Base-by-base conservation (phyloP, 2,888 invertebrate genomes). In the Galerucella pusilla region DNA sequence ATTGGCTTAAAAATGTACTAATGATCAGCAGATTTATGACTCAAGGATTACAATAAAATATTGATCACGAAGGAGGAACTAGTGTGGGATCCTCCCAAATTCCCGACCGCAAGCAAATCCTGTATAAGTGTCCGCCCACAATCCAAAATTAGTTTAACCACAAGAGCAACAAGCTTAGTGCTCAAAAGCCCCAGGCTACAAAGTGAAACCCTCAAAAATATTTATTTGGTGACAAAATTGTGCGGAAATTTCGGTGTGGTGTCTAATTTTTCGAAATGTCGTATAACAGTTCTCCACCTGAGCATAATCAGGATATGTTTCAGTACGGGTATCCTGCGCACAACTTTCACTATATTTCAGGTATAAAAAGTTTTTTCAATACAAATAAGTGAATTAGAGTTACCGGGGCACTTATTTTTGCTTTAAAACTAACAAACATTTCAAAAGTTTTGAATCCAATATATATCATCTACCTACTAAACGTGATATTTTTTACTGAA, bases 241-340 rank as follows among this genome's bases (percentile, higher is more conserved):
- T 69, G 69, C 57, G 45, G 69, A 74, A 63, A 20, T 69, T 64
- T 42, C 63, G 42, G 57, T 54, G 28, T 65, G 16, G 46, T 42
- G 42, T 65, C 2, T 42, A 63, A 7, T 42, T 54, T 75, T 73
- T 66, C 20, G 42, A 73, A 73, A 86, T 86, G 86, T 84, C 86
- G 61, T 86, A 85, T 73, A 83, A 83, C 59, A 84, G 81, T 79
- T 85, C 85, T 14, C 81, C 84, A 14, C 83, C 80, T 71, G 84
- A 86, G 76, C 81, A 82, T 49, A 80, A 82, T 52, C 84, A 84
- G 76, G 86, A 86, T 76, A 81, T 84, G 70, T 86, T 83, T 76
- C 86, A 86, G 71, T 86, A 84, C 76, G 78, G 82, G 16, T 86
- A 86, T 79, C 81, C 83, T 70, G 78, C 81, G 63, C 84, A 85